A percentile compares a stretch with the other conserved stretches of the same genome.
phyloP scores from a whole-genome alignment of 2,113 vertebrate species.

The human region DNA sequence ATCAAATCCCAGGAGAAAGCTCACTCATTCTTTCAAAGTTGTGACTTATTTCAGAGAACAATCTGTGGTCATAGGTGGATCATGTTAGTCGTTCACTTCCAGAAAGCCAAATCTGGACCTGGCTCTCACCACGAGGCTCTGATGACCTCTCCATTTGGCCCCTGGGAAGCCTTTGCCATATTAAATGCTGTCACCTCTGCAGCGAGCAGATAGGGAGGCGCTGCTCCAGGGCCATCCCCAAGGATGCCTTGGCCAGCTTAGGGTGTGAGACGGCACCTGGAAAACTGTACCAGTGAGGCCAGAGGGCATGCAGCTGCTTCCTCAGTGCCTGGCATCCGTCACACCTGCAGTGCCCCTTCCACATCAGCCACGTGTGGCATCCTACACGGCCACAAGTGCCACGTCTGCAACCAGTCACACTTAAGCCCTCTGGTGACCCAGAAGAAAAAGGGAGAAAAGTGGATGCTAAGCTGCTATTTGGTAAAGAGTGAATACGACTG shows the following conservation, averaged over 20 bases:
- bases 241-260: neutral
- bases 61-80: conserved; percentile 23
- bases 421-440: rapidly evolving
- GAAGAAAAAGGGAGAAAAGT: neutral
- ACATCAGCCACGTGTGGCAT: neutral
- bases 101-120: conserved; percentile 37
- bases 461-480: rapidly evolving
- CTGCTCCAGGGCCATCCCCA: rapidly evolving
- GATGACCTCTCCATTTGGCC: conserved; percentile 38
- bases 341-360: neutral
- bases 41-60: conserved; percentile 62
- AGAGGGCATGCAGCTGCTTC: neutral
- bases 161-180: neutral
- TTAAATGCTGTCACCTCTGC: rapidly evolving
- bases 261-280: rapidly evolving
- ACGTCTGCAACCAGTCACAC: neutral
- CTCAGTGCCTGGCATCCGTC: neutral
- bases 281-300: neutral
- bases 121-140: neutral
- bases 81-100: neutral
- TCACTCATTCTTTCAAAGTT: conserved; percentile 38
- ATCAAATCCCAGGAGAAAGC: neutral
- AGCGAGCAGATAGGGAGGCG: neutral
- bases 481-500: rapidly evolving
- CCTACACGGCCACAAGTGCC: neutral